Base-by-base conservation (phyloP, 1,140 invertebrate species). In the Diplogasteroides magnus region DNA sequence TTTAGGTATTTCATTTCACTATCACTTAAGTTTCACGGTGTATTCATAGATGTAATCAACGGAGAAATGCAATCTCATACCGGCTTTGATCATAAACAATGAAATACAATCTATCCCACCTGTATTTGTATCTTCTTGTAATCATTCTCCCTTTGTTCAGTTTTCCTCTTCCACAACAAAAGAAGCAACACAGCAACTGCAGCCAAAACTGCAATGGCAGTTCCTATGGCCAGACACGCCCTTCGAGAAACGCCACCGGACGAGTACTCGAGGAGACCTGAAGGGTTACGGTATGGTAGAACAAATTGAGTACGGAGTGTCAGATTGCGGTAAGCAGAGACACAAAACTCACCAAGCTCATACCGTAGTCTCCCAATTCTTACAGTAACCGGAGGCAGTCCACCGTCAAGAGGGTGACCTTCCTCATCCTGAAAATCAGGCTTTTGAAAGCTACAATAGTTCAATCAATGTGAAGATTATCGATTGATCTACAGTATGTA, bases 331-430 rank as follows among this genome's bases (percentile, higher is more conserved):
- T n/a, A n/a, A n/a, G n/a, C n/a, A n/a, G n/a, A n/a, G n/a, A n/a
- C n/a, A n/a, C n/a, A n/a, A n/a, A n/a, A 48, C 37, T 48, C 37
- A 48, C 37, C 87, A 76, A 97, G 90, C 15, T 90, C 89, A 83
- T 91, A 95, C 58, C 91, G 86, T 26, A 97, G 84, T 82, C 89
- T 92, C 13, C 94, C 94, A 61, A 97, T 89, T 78, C 89, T 88
- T 13, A 96, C 92, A 0, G 75, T 77, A 23, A 94, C 91, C 60
- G 95, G 91, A 64, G 94, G 84, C 15, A 91, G 92, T 67, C 94
- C 85, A 81, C 89, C 90, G n/a, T n/a, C n/a, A n/a, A n/a, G n/a
- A n/a, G n/a, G n/a, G n/a, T n/a, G n/a, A 28, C 86, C 91, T 58
- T 48, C 19, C 31, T n/a, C n/a, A 26, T 3, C 31, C n/a, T 27